Evolutionary conservation across 2,888 invertebrate species (phyloP), one percentile per base, ranked within the genome.

Genomic region (Penaeus monodon): DNA sequence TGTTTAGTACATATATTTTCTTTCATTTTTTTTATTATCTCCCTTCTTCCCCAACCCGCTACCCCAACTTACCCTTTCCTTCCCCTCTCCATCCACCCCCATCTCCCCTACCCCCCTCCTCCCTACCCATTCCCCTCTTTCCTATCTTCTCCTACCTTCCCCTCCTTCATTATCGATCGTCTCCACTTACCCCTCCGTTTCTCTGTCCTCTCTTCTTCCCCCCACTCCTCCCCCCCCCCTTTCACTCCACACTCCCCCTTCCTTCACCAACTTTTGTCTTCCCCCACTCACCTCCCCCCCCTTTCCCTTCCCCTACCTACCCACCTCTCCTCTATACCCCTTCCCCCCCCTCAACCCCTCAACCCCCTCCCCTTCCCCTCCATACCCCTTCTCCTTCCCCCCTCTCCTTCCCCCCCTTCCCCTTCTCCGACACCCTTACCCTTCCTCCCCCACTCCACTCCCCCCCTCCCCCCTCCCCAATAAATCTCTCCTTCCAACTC

Each of bases 61-160:
- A 14, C 17, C 57, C 17, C 17, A 7, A 10, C 14, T 10, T 49
- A 1, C 49, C 49, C 14, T 49, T 57, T 57, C 17, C 57, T 57
- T 12, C 1, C 57, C 17, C 49, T 6, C 12, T 49, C 49, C 14
- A 0, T 49, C 49, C 14, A 12, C 49, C 17, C 44, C 44, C 14
- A 14, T 63, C 49, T 78, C n/a, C 24, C 4, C 20, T 49, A 20
- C 27, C 2, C 24, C 22, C 20, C 44, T 49, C 14, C 44, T n/a
- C 49, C 95, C 92, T 93, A 95, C 80, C 95, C 95, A 14, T 12
- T 12, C 49, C 14, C 94, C 94, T 44, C 73, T 49, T 63, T 27
- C 87, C 77, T 86, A 84, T 85, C 66, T 84, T 91, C 91, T 27
- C 49, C 74, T 29, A 4, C 10, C 38, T 74, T 29, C 12, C 20